Evolutionary conservation across 2,888 invertebrate species (phyloP).

Genomic region (Macroteleia sp.): DNA sequence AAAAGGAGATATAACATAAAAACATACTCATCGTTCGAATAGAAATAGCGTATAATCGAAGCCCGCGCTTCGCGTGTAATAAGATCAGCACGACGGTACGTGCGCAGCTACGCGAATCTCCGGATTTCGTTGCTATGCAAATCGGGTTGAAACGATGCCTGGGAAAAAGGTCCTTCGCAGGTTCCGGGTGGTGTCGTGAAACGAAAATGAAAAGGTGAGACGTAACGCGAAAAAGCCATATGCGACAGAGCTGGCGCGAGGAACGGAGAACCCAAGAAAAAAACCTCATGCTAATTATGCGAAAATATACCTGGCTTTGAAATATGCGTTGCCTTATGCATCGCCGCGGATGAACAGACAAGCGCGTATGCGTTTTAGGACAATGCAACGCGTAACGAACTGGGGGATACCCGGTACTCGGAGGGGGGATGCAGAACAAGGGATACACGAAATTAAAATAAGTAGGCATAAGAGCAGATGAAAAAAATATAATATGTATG

Average conservation of each 20-base stretch:
- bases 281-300: slow-evolving; percentile 79
- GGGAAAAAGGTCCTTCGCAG: slow-evolving; percentile 67
- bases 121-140: slow-evolving; percentile 72
- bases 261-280: slow-evolving; percentile 57
- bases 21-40: slow-evolving; percentile 38
- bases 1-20: slow-evolving; percentile 34
- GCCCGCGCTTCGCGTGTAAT: slow-evolving; percentile 29
- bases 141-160: slow-evolving; percentile 69
- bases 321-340: slow-evolving; percentile 79
- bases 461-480: slow-evolving; percentile 69
- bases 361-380: slow-evolving; percentile 72
- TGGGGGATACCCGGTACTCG: slow-evolving; percentile 48
- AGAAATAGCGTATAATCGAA: slow-evolving; percentile 48
- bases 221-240: slow-evolving; percentile 62
- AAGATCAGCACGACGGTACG: slow-evolving; percentile 43
- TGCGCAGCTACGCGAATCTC: slow-evolving; percentile 41
- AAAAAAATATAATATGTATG: slow-evolving; percentile 63
- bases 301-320: slow-evolving; percentile 79
- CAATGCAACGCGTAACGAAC: slow-evolving; percentile 70
- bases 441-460: slow-evolving; percentile 63
- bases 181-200: slow-evolving; percentile 26
- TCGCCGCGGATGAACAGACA: slow-evolving; percentile 68
- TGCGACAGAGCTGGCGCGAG: neutral
- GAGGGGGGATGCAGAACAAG: slow-evolving; percentile 54
- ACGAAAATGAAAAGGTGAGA: slow-evolving; percentile 65